These are phyloP conservation scores for Gymnocypris eckloni DNA, from an alignment of 2,797 vertebrate genomes.

Conservation along the genomic window DNA sequence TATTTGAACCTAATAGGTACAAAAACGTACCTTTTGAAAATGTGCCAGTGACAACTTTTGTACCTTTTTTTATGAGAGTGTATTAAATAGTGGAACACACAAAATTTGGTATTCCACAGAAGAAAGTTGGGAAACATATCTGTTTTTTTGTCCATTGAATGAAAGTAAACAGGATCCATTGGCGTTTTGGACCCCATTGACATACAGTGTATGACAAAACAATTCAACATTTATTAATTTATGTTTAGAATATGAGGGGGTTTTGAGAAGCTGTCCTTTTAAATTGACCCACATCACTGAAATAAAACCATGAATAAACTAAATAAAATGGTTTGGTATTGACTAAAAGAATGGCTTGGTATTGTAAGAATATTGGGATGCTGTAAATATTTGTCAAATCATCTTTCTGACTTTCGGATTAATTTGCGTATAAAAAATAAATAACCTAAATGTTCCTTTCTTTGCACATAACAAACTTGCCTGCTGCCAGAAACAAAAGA, in stretches of 20 bases:
- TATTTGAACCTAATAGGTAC: too few relatives aligned
- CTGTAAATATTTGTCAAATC: neutral
- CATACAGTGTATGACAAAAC: too few relatives aligned
- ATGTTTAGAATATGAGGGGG: neutral
- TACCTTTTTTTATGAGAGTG: too few relatives aligned
- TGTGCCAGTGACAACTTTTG: too few relatives aligned
- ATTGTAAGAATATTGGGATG: neutral
- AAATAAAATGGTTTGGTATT: neutral
- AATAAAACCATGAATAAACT: conserved; percentile 31
- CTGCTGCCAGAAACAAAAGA: conserved; percentile 3
- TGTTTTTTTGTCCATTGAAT: neutral
- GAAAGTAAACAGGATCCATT: neutral
- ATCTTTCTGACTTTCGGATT: neutral
- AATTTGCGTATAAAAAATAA: conserved; percentile 14
- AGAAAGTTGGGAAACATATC: neutral
- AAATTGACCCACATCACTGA: neutral
- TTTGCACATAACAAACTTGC: neutral
- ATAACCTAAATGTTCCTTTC: conserved; percentile 28
- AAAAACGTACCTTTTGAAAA: too few relatives aligned
- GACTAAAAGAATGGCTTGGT: neutral
- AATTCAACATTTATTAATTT: neutral
- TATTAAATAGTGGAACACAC: neutral
- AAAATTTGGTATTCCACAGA: neutral
- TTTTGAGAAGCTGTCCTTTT: neutral
- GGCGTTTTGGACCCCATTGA: neutral